Evolutionary conservation across 1,140 invertebrate genomes (phyloP), one percentile per base, ranked within the genome.

Genomic region (Leguminivora glycinivorella): DNA sequence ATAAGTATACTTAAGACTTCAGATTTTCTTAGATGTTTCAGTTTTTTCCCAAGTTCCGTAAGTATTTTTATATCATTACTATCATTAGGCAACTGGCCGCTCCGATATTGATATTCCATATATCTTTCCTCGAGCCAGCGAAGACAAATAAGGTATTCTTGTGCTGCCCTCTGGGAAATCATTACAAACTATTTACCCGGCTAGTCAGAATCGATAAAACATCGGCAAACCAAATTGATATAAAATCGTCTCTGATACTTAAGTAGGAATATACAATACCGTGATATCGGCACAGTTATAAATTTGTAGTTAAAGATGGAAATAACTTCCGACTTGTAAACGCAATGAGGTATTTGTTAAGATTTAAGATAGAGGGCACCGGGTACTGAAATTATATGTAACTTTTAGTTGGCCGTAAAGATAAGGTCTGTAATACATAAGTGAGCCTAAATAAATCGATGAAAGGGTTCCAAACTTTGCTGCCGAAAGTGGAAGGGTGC

Each of bases 381-480:
- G n/a, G n/a, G n/a, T 40, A 40, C 10, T 40, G 5, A 40, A 40
- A 10, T 9, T 40, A n/a, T 10, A 40, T 40, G 22, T 10, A 0
- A 60, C 24, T 60, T 60, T 60, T 60, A 0, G 56, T 60, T 60
- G 25, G 4, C 66, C 9, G 7, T 68, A 43, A 43, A 12, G 67
- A 43, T 68, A 52, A 52, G 47, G 7, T 22, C 19, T 22, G 47
- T 52, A 43, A 43, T 68, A 43, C 66, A 40, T 47, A 12, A 17
- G 31, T 40, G 25, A 40, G 19, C 24, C 34, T 67, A 29, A 68
- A 68, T 68, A 68, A 43, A 47, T 68, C 43, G 67, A 40, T 68
- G 67, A 68, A 68, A 68, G 67, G 67, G 38, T 68, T 68, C 34
- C 34, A 68, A 68, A 68, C 67, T 68, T 68, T 43, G 67, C 67